A percentile compares a stretch with the other conserved stretches of the same genome.
phyloP scores from a whole-genome alignment of 2,113 vertebrate species.

The Ceyx margarethae region DNA sequence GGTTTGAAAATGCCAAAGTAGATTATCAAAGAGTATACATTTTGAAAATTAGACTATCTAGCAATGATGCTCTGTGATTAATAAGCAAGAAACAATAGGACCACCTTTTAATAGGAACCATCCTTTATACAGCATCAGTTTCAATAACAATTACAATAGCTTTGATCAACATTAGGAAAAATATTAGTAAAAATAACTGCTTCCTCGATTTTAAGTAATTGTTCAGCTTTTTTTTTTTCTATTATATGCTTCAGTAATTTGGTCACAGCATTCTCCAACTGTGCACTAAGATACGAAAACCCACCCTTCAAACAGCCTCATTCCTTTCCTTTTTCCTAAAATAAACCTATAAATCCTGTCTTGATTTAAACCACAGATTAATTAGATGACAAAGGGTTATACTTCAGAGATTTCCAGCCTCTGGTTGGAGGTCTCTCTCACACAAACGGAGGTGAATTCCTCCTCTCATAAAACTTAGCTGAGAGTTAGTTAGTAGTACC shows the following conservation, averaged over 20 bases:
- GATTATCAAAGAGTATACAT: neutral
- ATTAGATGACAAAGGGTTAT: neutral
- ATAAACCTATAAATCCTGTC: neutral
- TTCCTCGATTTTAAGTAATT: neutral
- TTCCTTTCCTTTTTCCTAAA: too few species aligned
- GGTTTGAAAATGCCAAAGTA: neutral
- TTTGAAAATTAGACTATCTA: neutral
- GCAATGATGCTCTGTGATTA: neutral
- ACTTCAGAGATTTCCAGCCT: neutral
- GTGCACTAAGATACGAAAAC: neutral
- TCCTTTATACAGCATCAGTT: constrained; percentile 3
- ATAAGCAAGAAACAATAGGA: neutral
- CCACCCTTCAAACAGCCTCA: neutral
- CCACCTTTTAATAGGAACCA: neutral
- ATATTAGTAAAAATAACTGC: constrained; percentile 17
- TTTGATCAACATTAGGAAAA: neutral
- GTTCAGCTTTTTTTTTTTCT: neutral
- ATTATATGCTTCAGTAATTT: constrained; percentile 7
- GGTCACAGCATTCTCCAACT: neutral
- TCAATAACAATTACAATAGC: neutral
- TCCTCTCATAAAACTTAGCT: neutral
- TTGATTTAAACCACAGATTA: neutral
- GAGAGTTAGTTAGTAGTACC: neutral
- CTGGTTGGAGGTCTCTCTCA: neutral
- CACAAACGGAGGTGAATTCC: neutral